These are phyloP conservation scores for Colossoma macropomum DNA, from an alignment of 2,113 vertebrate genomes.

Conservation along the genomic window DNA sequence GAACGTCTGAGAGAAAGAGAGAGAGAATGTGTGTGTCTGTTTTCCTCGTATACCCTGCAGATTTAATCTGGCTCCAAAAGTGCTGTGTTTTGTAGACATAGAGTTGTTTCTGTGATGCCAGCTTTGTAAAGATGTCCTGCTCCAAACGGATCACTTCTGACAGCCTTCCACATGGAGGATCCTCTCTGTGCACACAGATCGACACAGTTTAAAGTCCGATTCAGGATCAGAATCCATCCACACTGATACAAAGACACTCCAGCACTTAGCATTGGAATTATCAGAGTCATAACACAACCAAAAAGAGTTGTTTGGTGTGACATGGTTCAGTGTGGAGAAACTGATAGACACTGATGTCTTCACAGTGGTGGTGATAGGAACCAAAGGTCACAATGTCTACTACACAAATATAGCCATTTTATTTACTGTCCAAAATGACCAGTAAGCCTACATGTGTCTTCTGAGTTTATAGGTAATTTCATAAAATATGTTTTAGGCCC, in stretches of 20 bases:
- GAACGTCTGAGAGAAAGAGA: not conserved
- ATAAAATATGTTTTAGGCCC: no score
- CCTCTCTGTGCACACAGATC: constrained; percentile 78
- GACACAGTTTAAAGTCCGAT: not conserved
- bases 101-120: constrained; percentile 89
- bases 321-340: no score
- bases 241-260: not conserved
- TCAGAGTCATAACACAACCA: no score
- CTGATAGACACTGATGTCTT: no score
- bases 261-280: not conserved
- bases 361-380: no score
- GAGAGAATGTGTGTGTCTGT: not conserved
- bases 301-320: no score
- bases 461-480: no score
- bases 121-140: constrained; percentile 91
- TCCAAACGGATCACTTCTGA: constrained; percentile 92
- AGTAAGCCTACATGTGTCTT: no score
- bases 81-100: constrained; percentile 90
- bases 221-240: not conserved
- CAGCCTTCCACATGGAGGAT: constrained; percentile 86
- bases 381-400: no score
- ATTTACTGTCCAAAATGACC: no score
- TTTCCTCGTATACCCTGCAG: constrained; percentile 87
- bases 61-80: constrained; percentile 99
- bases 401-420: no score